phyloP scores from a whole-genome alignment of 2,113 vertebrate species.

The Choloepus hoffmanni region DNA sequence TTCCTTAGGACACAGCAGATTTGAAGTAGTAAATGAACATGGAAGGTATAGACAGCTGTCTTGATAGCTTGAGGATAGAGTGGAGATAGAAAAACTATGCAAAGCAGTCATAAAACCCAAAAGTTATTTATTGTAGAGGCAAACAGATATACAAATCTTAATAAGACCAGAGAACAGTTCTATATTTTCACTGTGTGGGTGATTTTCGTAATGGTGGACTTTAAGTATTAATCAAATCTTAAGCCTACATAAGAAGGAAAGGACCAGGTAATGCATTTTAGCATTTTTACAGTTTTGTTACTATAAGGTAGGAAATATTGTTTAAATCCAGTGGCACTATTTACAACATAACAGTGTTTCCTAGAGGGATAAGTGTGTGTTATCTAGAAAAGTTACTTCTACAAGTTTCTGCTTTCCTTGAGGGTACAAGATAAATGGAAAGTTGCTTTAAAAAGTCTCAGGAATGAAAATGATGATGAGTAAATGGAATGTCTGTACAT shows the following conservation, averaged over 20 bases:
- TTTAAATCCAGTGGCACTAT: background rate
- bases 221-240: conserved; percentile 50
- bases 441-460: conserved; percentile 17
- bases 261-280: background rate
- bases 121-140: background rate
- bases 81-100: background rate
- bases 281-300: conserved; percentile 12
- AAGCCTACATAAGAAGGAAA: conserved; percentile 11
- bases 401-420: background rate
- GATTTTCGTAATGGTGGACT: conserved; percentile 4
- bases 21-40: background rate
- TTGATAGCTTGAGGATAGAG: background rate
- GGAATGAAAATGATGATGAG: conserved; percentile 27
- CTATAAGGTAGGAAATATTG: conserved; percentile 2
- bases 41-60: background rate
- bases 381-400: conserved; percentile 19
- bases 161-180: background rate
- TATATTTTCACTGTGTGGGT: background rate
- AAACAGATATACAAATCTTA: background rate
- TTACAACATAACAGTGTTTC: conserved; percentile 11
- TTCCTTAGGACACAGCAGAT: background rate
- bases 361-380: background rate
- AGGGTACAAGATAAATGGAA: conserved; percentile 15
- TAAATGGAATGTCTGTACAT: background rate
- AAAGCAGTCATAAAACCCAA: background rate